phyloP scores from a whole-genome alignment of 2,113 vertebrate species.

The Kryptolebias marmoratus region DNA sequence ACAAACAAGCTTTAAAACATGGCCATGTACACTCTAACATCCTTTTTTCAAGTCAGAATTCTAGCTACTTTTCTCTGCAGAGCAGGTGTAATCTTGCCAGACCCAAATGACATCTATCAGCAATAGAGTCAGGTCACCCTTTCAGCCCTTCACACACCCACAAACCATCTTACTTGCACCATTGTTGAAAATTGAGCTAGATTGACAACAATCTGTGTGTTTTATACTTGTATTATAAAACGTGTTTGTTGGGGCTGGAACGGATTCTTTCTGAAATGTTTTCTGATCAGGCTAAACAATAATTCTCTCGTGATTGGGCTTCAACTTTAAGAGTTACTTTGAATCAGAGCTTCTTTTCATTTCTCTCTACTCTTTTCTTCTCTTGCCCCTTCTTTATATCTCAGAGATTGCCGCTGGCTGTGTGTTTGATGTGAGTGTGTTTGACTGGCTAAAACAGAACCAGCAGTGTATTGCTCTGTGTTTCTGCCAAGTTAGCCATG shows the following conservation, averaged over 20 bases:
- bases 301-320: conserved; percentile 61
- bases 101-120: conserved; percentile 13
- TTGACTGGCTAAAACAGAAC: conserved; percentile 73
- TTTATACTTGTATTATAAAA: conserved; percentile 36
- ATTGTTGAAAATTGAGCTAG: conserved; percentile 14
- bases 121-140: not conserved
- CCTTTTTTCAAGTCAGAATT: conserved; percentile 8
- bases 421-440: conserved; percentile 70
- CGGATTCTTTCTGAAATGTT: conserved; percentile 66
- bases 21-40: conserved; percentile 2
- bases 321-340: conserved; percentile 60
- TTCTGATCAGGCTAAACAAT: conserved; percentile 67
- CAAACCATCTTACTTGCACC: not conserved
- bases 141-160: not conserved
- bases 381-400: conserved; percentile 42
- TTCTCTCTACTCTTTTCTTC: conserved; percentile 40
- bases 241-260: conserved; percentile 51
- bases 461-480: conserved; percentile 60
- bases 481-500: conserved; percentile 21
- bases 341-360: conserved; percentile 47
- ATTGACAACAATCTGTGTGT: conserved; percentile 53
- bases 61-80: not conserved
- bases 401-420: conserved; percentile 46
- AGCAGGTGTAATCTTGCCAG: not conserved
- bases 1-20: not conserved